Evolutionary conservation across 2,888 invertebrate genomes (phyloP), one percentile per base, ranked within the genome.

Genomic region (Rhingia rostrata): DNA sequence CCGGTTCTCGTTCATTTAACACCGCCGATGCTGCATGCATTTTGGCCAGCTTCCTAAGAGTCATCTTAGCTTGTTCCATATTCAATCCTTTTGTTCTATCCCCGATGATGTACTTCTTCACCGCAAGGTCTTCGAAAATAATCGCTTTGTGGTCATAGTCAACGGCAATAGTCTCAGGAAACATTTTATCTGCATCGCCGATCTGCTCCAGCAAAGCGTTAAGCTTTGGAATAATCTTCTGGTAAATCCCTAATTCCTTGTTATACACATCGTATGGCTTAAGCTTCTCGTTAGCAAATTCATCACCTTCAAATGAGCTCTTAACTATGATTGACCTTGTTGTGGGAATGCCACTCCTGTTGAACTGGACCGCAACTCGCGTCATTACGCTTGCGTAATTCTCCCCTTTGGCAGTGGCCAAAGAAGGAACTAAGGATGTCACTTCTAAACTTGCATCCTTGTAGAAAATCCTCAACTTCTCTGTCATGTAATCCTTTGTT

Each of bases 11-110:
- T 10, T 90, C 89, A 77, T 93, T 93, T 43, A 91, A 87, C 0
- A 92, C 92, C 0, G 93, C 91, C 2, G 93, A 92, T 0, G 92
- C 89, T 0, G 93, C 92, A 87, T 93, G 93, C 88, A 93, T 92
- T 86, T 91, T 91, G 4, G 93, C 93, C 84, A 93, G 73, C 3
- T 92, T 90, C 0, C 89, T 88, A 0, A 93, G 82, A 5, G 92
- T 90, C n/a, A 92, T 30, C 75, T 88, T 90, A 0, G 92, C 87
- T 47, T 92, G 92, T 0, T 89, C 88, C 61, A 92, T 77, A 81
- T 93, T 92, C n/a, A 93, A 86, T 4, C 92, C 91, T 0, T 86
- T 39, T 7, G 88, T 66, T 3, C 91, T 88, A 74, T 91, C 89
- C 2, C 89, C 89, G 89, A 91, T 90, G 0, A 87, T 53, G 73